Evolutionary conservation across 2,113 vertebrate species (phyloP), one percentile per base, ranked within the genome.

Genomic region (Indicator indicator): DNA sequence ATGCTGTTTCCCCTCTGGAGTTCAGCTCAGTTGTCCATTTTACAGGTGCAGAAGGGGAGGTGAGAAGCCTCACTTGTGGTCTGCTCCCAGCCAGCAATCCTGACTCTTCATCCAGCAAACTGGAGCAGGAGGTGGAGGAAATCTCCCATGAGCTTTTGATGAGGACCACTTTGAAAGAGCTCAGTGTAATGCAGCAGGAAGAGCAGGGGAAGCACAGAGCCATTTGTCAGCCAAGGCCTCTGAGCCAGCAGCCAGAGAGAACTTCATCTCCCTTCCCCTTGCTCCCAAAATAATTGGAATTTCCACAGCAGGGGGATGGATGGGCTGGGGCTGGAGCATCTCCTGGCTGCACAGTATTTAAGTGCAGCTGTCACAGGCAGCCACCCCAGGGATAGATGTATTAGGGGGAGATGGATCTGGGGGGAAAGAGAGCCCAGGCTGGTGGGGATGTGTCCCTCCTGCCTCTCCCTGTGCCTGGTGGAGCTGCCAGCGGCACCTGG

Each of bases 11-110:
- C 63, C 48, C 27, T 16, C 40, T n/a, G 20, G 32, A 64, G 12
- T 58, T 18, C 16, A 59, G 21, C 21, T 18, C 0, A 0, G 5
- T 38, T 1, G 0, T 50, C 33, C 1, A 0, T 44, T 69, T 62
- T 65, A 24, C 33, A 36, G 33, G 11, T 32, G 23, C 44, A 24
- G 9, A 12, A 56, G 77, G 1, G 3, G 12, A 44, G 33, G 5
- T 32, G 26, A 19, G 38, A 62, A 76, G 55, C 50, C 42, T 46
- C 16, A 17, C 50, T 86, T 14, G 0, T 3, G 0, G 15, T 58
- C 33, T 33, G 60, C 16, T 79, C n/a, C n/a, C 19, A 0, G 46
- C 5, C 26, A 19, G 40, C 28, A 62, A 56, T 32, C n/a, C 44
- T 9, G 7, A 18, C 44, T 83, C 23, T 20, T 7, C 7, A 2